Base-by-base conservation (phyloP, 2,113 vertebrate species). In the Peromyscus leucopus region DNA sequence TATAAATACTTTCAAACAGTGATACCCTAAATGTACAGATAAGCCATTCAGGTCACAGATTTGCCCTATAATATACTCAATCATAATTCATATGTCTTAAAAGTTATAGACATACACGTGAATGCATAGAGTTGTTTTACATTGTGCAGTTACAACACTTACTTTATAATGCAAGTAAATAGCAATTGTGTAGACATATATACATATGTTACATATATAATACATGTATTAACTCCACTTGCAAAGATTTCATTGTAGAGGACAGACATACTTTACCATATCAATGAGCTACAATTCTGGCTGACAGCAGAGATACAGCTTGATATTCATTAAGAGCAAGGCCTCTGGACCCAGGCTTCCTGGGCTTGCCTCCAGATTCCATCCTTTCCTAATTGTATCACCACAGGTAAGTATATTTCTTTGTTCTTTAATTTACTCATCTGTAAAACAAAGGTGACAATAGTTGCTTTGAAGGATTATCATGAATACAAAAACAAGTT, bases 401-500 rank as follows among this genome's bases (percentile, higher is more conserved):
- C 80, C 61, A 86, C 7, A 48, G 96, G 96, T 97, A 98, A 97
- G 92, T 97, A 96, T 90, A 61, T 93, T 92, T 96, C 59, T 96
- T 84, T 97, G 21, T 79, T 95, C 42, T 97, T 97, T 69, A 88
- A 63, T 91, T 96, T 90, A 31, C 71, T 90, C 63, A 63, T 83
- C 61, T 94, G 80, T 82, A 93, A 95, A 92, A 89, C 89, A 79
- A 74, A 65, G 76, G 24, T 90, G 88, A 39, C 48, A 57, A 3
- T 76, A 46, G 6, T 71, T 83, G 87, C 11, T 94, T 84, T 59
- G 59, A 89, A 96, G 42, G 15, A 33, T 80, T 92, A 57, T 33
- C 46, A 24, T 90, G 55, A 89, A 74, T 74, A 59, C 39, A 42
- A 89, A 74, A 36, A 31, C 42, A 21, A 42, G 16, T 42, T 75